phyloP scores from a whole-genome alignment of 2,888 invertebrate species.

The Galeopsomyia nigrocyanea region DNA sequence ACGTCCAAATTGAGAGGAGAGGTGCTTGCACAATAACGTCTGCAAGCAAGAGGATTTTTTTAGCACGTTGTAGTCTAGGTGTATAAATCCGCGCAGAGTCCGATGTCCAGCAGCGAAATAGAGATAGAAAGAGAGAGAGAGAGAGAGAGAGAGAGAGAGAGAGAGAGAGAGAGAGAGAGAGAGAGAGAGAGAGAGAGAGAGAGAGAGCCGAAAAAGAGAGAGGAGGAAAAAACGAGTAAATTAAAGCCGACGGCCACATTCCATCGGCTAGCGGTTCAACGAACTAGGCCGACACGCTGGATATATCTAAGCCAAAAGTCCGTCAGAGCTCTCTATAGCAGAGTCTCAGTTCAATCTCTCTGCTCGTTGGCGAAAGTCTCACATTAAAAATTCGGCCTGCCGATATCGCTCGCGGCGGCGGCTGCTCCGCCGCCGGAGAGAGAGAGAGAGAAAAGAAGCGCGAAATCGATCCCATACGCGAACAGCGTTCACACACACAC shows the following conservation, averaged over 20 bases:
- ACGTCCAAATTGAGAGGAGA: too few relatives aligned
- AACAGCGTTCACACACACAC: constrained; percentile 19
- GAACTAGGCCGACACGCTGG: constrained; percentile 7
- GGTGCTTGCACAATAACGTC: too few relatives aligned
- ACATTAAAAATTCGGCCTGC: too few relatives aligned
- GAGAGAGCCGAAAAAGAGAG: constrained; percentile 23
- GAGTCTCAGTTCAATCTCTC: neutral
- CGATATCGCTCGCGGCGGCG: constrained; percentile 2
- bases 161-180: neutral
- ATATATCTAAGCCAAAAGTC: constrained; percentile 10
- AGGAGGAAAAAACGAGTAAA: constrained; percentile 17
- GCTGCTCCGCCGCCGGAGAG: neutral
- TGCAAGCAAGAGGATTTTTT: too few relatives aligned
- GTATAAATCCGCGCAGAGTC: too few relatives aligned
- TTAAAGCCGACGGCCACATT: constrained; percentile 5
- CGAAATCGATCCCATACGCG: constrained; percentile 31
- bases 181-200: constrained; percentile 5
- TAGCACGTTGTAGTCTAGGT: too few relatives aligned
- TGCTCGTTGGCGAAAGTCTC: constrained; percentile 1
- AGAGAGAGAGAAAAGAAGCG: neutral
- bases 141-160: neutral
- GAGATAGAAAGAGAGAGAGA: constrained; percentile 9
- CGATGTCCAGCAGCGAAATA: too few relatives aligned
- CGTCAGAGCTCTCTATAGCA: neutral
- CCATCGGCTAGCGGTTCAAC: constrained; percentile 10